Evolutionary conservation across 2,113 vertebrate species (phyloP).

Genomic region (Muntiacus muntjak): DNA sequence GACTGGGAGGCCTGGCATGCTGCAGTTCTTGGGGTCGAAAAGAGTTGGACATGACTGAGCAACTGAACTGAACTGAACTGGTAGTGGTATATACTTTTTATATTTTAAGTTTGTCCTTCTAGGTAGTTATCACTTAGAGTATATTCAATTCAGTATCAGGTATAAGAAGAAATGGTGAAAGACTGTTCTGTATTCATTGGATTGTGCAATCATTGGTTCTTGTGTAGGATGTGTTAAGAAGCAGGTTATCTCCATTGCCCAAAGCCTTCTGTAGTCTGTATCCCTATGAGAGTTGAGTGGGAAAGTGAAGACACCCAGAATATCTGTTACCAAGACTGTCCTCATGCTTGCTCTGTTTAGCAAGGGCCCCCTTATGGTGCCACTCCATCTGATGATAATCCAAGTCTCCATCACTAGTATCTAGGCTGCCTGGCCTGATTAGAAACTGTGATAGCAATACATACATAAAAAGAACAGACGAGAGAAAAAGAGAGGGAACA

Average conservation of each 20-base stretch:
- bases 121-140: background rate
- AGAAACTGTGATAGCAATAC: background rate
- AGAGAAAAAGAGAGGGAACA: background rate
- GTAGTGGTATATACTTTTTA: background rate
- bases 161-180: background rate
- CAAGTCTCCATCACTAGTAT: background rate
- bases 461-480: background rate
- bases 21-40: accelerated
- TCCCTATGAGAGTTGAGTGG: background rate
- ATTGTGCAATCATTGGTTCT: background rate
- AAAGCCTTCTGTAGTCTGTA: background rate
- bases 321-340: background rate
- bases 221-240: background rate
- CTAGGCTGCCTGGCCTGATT: background rate
- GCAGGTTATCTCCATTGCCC: background rate
- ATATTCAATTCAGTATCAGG: background rate
- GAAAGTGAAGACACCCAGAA: background rate
- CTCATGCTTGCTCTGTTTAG: background rate
- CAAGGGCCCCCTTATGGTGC: accelerated
- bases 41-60: accelerated
- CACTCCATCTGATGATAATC: no score
- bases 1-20: background rate
- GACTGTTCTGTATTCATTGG: background rate
- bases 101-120: background rate
- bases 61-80: background rate